A percentile compares a stretch with the other conserved stretches of the same genome.
phyloP scores from a whole-genome alignment of 1,140 invertebrate genomes.

The Drosophila asahinai region DNA sequence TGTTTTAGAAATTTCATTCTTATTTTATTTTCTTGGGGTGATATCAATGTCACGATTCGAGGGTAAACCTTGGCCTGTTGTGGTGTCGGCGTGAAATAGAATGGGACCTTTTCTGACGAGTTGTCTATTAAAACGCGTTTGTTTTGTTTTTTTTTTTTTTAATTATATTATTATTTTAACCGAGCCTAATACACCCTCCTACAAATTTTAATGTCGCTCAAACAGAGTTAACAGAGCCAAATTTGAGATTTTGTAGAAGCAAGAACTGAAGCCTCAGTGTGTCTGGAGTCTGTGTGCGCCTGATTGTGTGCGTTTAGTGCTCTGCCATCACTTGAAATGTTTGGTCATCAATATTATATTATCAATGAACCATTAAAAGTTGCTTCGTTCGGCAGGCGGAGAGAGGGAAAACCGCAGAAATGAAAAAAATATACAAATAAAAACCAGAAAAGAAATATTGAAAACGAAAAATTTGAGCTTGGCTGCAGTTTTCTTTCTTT shows the following conservation, averaged over 20 bases:
- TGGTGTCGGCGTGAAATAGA: too few relatives aligned
- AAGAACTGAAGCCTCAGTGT: background rate
- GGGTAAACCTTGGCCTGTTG: too few relatives aligned
- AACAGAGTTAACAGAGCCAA: too few relatives aligned
- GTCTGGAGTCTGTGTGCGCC: slow-evolving; percentile 10
- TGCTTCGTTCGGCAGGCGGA: slow-evolving; percentile 61
- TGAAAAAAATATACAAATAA: slow-evolving; percentile 15
- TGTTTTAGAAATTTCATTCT: background rate
- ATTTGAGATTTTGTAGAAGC: too few relatives aligned
- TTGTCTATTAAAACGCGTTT: too few relatives aligned
- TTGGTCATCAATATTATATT: slow-evolving; percentile 81
- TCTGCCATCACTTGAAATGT: slow-evolving; percentile 75
- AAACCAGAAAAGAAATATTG: slow-evolving; percentile 62
- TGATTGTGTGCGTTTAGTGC: slow-evolving; percentile 44
- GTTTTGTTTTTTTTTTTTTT: too few relatives aligned
- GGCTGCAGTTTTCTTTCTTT: slow-evolving; percentile 55
- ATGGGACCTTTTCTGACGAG: too few relatives aligned
- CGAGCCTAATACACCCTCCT: too few relatives aligned
- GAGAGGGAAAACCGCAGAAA: slow-evolving; percentile 24
- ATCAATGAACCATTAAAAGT: slow-evolving; percentile 81
- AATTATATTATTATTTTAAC: too few relatives aligned
- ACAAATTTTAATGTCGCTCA: too few relatives aligned
- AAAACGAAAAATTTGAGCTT: slow-evolving; percentile 68
- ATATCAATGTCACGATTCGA: too few relatives aligned
- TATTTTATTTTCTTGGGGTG: too few relatives aligned